A percentile compares a stretch with the other conserved stretches of the same genome.
phyloP scores from a whole-genome alignment of 2,888 invertebrate genomes.

The Phlogophora meticulosa region DNA sequence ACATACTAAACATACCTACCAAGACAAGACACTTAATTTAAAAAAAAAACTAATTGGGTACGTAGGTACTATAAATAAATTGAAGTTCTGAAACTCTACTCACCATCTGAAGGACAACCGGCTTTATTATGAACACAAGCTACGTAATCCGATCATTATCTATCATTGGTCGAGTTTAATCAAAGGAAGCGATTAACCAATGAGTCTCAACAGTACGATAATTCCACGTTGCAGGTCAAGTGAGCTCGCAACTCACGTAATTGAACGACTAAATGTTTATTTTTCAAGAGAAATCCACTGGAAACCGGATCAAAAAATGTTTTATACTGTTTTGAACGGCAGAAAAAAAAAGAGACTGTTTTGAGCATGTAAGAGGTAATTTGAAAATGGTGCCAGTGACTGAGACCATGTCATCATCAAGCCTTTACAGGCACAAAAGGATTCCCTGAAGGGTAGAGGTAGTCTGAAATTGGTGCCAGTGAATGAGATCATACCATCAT shows the following conservation, averaged over 20 bases:
- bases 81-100: too few relatives aligned
- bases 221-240: slow-evolving; percentile 47
- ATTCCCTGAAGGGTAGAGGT: too few relatives aligned
- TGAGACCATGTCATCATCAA: too few relatives aligned
- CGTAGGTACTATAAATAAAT: too few relatives aligned
- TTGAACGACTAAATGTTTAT: slow-evolving; percentile 41
- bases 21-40: too few relatives aligned
- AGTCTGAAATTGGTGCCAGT: too few relatives aligned
- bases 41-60: too few relatives aligned
- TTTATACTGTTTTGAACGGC: neutral
- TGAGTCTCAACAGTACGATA: slow-evolving; percentile 47
- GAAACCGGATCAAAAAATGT: neutral
- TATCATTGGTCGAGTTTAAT: slow-evolving; percentile 10
- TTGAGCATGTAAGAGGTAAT: too few relatives aligned
- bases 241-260: slow-evolving; percentile 39
- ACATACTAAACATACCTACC: too few relatives aligned
- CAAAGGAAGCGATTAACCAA: slow-evolving; percentile 46
- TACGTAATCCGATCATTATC: slow-evolving; percentile 14
- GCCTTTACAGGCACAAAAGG: too few relatives aligned
- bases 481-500: too few relatives aligned
- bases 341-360: neutral
- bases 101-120: neutral
- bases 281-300: slow-evolving; percentile 29
- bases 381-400: too few relatives aligned
- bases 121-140: slow-evolving; percentile 2